Conservation (phyloP, 2,797 vertebrate genomes). For the Graptemys geographica region DNA sequence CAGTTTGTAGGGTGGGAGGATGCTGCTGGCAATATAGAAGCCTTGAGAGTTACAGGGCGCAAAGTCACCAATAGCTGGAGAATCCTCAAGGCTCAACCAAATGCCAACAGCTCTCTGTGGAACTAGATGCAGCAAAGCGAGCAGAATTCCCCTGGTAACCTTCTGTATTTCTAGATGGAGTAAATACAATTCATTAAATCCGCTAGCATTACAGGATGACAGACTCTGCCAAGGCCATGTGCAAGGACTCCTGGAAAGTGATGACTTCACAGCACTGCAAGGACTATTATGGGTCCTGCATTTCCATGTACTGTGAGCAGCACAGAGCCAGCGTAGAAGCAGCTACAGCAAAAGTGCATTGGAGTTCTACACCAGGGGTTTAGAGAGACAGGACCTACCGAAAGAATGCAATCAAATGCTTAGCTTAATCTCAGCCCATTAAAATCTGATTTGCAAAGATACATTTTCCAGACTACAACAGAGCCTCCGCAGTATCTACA, state of each 20-base stretch:
- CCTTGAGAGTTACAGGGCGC: neutral
- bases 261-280: neutral
- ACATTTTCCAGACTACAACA: neutral
- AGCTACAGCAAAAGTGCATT: neutral
- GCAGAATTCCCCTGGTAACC: neutral
- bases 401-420: neutral
- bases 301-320: neutral
- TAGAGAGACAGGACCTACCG: neutral
- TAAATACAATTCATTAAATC: neutral
- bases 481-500: neutral
- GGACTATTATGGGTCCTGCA: neutral
- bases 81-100: neutral
- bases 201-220: neutral
- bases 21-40: neutral
- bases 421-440: conserved; percentile 8
- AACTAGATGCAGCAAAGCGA: neutral
- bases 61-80: neutral
- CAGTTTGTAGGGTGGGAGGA: neutral
- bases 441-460: conserved; percentile 9
- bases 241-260: neutral
- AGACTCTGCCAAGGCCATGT: neutral
- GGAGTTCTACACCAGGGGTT: neutral
- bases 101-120: neutral
- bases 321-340: neutral
- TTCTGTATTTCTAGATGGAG: neutral